Percentiles rank a stretch among this genome's conserved stretches.
Conservation (phyloP, 2,888 invertebrate genomes). For the Agrotis exclamationis region DNA sequence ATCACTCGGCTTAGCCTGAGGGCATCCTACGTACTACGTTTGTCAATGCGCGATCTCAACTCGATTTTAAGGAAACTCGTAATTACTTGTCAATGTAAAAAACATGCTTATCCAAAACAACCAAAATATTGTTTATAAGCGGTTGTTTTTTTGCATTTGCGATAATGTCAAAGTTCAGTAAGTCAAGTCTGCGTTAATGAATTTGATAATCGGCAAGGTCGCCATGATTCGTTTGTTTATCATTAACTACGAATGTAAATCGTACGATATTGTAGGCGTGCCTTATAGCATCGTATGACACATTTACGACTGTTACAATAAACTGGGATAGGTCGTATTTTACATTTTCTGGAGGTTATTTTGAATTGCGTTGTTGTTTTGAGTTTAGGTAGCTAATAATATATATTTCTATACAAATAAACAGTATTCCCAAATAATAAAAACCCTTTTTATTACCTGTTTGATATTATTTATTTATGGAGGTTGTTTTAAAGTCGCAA, state of each 20-base stretch:
- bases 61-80: no score
- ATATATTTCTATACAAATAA: neutral
- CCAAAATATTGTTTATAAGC: neutral
- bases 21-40: neutral
- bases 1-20: neutral
- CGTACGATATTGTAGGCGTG: slow-evolving; percentile 16
- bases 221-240: slow-evolving; percentile 24
- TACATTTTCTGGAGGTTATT: slow-evolving; percentile 28
- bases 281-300: slow-evolving; percentile 26
- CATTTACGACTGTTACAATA: slow-evolving; percentile 26
- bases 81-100: no score
- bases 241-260: slow-evolving; percentile 6
- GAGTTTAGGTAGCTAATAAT: neutral
- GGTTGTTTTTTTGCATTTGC: slow-evolving; percentile 10
- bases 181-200: slow-evolving; percentile 54
- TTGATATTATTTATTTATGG: neutral
- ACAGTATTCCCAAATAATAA: slow-evolving; percentile 5
- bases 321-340: slow-evolving; percentile 43
- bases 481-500: neutral
- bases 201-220: slow-evolving; percentile 57
- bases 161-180: slow-evolving; percentile 56
- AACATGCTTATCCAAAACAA: neutral
- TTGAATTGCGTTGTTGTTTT: slow-evolving; percentile 19
- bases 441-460: neutral
- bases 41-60: no score